Conservation (phyloP, 2,888 invertebrate genomes). For the Eurytoma californica region DNA sequence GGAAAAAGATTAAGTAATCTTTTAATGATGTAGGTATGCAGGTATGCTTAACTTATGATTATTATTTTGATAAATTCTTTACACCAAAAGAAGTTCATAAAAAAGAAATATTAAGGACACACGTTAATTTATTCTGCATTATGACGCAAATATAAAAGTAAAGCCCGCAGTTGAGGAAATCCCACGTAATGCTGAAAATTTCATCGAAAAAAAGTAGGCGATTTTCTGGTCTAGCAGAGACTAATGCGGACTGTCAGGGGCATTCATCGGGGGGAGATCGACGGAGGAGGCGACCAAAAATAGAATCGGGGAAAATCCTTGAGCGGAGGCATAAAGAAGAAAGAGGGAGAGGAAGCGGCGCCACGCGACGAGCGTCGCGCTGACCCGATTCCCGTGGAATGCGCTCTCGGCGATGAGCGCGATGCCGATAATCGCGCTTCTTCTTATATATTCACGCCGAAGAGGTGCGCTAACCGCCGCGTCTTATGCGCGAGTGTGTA, state of each 20-base stretch:
- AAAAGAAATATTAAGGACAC: no score
- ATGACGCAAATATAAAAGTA: neutral
- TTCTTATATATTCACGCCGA: constrained; percentile 10
- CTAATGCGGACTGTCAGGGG: neutral
- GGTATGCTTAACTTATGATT: no score
- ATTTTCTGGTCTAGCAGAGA: neutral
- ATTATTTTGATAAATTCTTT: no score
- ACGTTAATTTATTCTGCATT: no score
- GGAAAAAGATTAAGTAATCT: no score
- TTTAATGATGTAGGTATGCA: no score
- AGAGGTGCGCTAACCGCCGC: neutral
- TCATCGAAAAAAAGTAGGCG: neutral
- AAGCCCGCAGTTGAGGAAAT: neutral
- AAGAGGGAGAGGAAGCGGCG: neutral
- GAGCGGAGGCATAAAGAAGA: constrained; percentile 9
- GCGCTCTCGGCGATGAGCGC: constrained; percentile 17
- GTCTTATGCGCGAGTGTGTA: no score
- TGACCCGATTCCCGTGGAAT: constrained; percentile 24
- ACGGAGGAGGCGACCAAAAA: constrained; percentile 22
- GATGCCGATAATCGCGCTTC: constrained; percentile 10
- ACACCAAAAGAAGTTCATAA: no score
- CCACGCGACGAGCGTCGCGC: neutral
- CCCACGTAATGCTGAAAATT: neutral
- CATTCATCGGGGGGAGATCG: neutral
- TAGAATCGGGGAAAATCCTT: constrained; percentile 44